Evolutionary conservation across 1,140 invertebrate genomes (phyloP).

Genomic region (Colletes latitarsis): DNA sequence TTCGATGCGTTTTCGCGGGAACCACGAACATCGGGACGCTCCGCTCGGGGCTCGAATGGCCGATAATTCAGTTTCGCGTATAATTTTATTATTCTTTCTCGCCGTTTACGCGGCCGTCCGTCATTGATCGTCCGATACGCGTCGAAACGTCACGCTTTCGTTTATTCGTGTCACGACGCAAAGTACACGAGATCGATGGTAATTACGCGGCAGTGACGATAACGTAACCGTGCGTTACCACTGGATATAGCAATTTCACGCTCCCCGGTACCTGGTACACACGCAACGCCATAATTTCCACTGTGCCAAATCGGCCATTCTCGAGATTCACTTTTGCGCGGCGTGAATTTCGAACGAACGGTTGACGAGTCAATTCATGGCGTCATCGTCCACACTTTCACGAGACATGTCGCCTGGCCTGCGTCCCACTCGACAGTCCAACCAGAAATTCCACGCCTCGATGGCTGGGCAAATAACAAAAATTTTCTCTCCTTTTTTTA

Average conservation of each 20-base stretch:
- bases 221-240: slow-evolving; percentile 38
- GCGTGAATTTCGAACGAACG: slow-evolving; percentile 39
- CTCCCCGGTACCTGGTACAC: slow-evolving; percentile 9
- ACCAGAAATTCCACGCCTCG: no score
- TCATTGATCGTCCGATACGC: slow-evolving; percentile 7
- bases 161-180: slow-evolving; percentile 35
- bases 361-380: slow-evolving; percentile 42
- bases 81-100: neutral
- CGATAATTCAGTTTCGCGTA: no score
- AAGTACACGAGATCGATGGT: slow-evolving; percentile 4
- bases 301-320: slow-evolving; percentile 27
- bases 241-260: slow-evolving; percentile 38
- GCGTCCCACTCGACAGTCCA: no score
- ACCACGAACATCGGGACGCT: no score
- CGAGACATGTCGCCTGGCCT: slow-evolving; percentile 11
- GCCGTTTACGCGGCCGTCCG: neutral
- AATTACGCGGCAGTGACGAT: slow-evolving; percentile 38
- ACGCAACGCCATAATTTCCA: slow-evolving; percentile 40
- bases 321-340: slow-evolving; percentile 29
- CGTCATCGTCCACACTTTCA: slow-evolving; percentile 37
- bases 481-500: no score
- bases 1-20: no score
- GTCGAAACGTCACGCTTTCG: slow-evolving; percentile 27
- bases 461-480: no score
- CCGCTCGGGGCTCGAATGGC: no score